A percentile compares a stretch with the other conserved stretches of the same genome.
Evolutionary conservation across 1,140 invertebrate species (phyloP).

Genomic region (Pseudachorutes palmiensis): DNA sequence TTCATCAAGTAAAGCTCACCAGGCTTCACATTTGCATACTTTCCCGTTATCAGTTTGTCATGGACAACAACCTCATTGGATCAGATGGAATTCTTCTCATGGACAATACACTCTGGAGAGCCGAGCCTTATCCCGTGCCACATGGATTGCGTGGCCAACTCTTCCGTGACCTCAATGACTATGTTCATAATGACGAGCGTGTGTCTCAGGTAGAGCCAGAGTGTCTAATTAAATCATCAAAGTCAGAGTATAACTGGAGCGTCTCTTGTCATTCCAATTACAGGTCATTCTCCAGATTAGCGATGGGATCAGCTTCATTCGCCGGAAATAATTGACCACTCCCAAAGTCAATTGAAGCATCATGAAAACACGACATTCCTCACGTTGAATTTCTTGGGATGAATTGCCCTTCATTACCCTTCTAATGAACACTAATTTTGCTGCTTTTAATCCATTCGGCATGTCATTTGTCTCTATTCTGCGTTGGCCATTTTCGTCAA

Average conservation of each 20-base stretch:
- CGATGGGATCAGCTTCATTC: slow-evolving; percentile 16
- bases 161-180: slow-evolving; percentile 6
- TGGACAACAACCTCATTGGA: slow-evolving; percentile 20
- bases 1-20: not conserved
- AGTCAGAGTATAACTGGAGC: not conserved
- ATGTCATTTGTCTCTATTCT: too few species aligned
- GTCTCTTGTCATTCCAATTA: not conserved
- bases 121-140: not conserved
- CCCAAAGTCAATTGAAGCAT: not conserved
- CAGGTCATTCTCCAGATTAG: slow-evolving; percentile 20
- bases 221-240: not conserved
- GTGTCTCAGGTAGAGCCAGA: slow-evolving; percentile 16
- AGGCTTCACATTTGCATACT: not conserved
- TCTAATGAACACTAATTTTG: too few species aligned
- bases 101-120: slow-evolving; percentile 19
- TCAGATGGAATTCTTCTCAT: slow-evolving; percentile 9
- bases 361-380: not conserved
- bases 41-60: slow-evolving; percentile 15
- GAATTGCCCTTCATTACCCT: not conserved
- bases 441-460: too few species aligned
- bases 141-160: not conserved
- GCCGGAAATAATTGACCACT: slow-evolving; percentile 1
- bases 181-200: slow-evolving; percentile 14
- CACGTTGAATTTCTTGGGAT: not conserved
- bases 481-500: too few species aligned